Evolutionary conservation across 2,113 vertebrate species (phyloP).

Genomic region (Hassar affinis): DNA sequence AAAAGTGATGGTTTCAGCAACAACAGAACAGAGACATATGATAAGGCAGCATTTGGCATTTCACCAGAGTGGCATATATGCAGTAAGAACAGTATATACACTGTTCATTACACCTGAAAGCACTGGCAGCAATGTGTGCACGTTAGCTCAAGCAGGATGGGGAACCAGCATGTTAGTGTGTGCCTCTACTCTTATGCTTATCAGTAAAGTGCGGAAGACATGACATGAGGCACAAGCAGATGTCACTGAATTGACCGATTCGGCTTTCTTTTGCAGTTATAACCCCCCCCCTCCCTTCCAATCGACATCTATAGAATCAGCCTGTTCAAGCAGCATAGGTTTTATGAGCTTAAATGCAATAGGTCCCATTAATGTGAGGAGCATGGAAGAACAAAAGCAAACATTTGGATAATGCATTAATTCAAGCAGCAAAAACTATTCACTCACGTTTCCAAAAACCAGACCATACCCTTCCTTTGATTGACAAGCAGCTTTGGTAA

Average conservation of each 20-base stretch:
- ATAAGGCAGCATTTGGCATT: constrained; percentile 78
- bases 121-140: constrained; percentile 56
- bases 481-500: constrained; percentile 46
- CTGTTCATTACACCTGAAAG: constrained; percentile 70
- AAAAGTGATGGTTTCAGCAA: constrained; percentile 44
- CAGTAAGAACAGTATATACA: constrained; percentile 61
- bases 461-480: constrained; percentile 36
- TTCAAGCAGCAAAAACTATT: constrained; percentile 39
- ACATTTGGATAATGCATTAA: constrained; percentile 22
- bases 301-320: not conserved
- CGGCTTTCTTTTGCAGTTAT: not conserved
- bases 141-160: constrained; percentile 54
- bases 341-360: constrained; percentile 30
- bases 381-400: constrained; percentile 32
- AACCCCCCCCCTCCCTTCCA: not conserved
- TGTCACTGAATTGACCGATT: constrained; percentile 19
- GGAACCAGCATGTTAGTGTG: constrained; percentile 28
- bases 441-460: constrained; percentile 10
- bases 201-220: constrained; percentile 52
- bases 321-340: constrained; percentile 38
- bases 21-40: constrained; percentile 54
- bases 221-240: constrained; percentile 51
- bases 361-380: constrained; percentile 25
- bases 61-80: constrained; percentile 65
- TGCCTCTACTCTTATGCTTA: constrained; percentile 42